These are phyloP conservation scores for Euzophera pinguis DNA, from an alignment of 2,888 invertebrate genomes.

Conservation along the genomic window DNA sequence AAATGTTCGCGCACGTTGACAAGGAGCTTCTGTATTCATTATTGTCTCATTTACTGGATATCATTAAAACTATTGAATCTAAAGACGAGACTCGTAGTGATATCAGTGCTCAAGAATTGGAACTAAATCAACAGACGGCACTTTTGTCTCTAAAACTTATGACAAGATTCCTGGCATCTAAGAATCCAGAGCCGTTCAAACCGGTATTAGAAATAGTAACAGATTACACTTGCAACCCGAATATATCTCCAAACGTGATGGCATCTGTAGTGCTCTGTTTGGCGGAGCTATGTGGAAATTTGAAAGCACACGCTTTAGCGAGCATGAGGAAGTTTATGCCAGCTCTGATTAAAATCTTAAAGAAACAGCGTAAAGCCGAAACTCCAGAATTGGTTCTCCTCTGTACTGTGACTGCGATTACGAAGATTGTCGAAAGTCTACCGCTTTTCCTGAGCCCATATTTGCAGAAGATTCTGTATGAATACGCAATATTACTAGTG, in stretches of 20 bases:
- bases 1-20: slow-evolving; percentile 78
- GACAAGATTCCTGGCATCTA: slow-evolving; percentile 84
- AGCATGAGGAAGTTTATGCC: slow-evolving; percentile 91
- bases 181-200: slow-evolving; percentile 85
- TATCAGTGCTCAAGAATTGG: slow-evolving; percentile 77
- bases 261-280: slow-evolving; percentile 88
- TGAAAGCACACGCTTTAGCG: slow-evolving; percentile 87
- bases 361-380: slow-evolving; percentile 79
- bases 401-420: slow-evolving; percentile 88
- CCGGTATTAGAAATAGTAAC: slow-evolving; percentile 84
- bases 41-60: slow-evolving; percentile 80
- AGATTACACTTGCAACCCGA: slow-evolving; percentile 75
- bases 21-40: slow-evolving; percentile 76
- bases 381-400: slow-evolving; percentile 82
- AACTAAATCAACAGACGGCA: slow-evolving; percentile 89
- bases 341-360: slow-evolving; percentile 82
- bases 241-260: slow-evolving; percentile 81
- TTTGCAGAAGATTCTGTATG: slow-evolving; percentile 84
- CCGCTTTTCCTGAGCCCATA: slow-evolving; percentile 93
- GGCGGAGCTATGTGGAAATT: slow-evolving; percentile 87
- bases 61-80: slow-evolving; percentile 76
- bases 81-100: slow-evolving; percentile 47
- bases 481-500: slow-evolving; percentile 80
- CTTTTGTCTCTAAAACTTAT: slow-evolving; percentile 90
- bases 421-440: slow-evolving; percentile 90